Evolutionary conservation across 2,888 invertebrate species (phyloP), one percentile per base, ranked within the genome.

Genomic region (Drosophila algonquin): DNA sequence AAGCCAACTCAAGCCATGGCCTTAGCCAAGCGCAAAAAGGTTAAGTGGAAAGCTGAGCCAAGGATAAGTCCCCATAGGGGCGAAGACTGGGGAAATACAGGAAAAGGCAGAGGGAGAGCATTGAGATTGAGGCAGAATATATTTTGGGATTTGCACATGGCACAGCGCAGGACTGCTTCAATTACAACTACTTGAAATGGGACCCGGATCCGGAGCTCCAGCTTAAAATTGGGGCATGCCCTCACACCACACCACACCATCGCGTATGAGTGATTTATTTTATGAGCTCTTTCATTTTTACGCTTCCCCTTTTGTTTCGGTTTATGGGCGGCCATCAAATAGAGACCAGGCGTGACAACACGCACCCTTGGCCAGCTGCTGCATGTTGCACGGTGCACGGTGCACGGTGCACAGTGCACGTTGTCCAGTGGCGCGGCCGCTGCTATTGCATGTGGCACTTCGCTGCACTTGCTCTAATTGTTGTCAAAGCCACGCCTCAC

Each of bases 261-360:
- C 50, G 71, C 82, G 83, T 84, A 87, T 84, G 81, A 76, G 87
- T 87, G 82, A 83, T 87, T 83, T 83, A 87, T 87, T 84, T 85
- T 73, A 80, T 82, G 72, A 48, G 54, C 63, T 63, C 48, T 44
- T 14, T 21, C 12, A 27, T 18, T 60, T 40, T 24, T 14, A 21
- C 16, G 30, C 0, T 12, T 14, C 12, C 48, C 65, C 45, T 70
- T 73, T 52, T 70, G 60, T 44, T 53, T 55, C 51, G 58, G 55
- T 54, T 72, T 64, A 59, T 60, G 69, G 58, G 5, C 46, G 24
- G 32, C 55, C 72, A 55, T 73, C 63, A 63, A 69, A 48, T 46
- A 21, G 48, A 21, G 45, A 12, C 52, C 21, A 16, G 65, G 71
- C 73, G 71, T 71, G 71, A 72, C 71, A 73, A 32, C 71, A 71